Evolutionary conservation across 1,140 invertebrate species (phyloP).

Genomic region (Apis cerana): DNA sequence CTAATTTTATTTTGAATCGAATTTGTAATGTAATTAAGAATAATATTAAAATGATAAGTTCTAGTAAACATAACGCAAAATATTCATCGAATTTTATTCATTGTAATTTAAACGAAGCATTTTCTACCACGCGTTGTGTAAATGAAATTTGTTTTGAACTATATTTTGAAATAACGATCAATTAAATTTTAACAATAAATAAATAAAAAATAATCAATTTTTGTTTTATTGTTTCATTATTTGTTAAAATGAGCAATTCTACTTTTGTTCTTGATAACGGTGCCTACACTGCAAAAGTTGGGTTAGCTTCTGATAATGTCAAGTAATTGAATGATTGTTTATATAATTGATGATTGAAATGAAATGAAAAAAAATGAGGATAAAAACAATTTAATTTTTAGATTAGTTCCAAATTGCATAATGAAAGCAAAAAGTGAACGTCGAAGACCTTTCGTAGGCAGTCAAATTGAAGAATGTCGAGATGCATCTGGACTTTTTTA

Average conservation of each 20-base stretch:
- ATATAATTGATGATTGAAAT: constrained; percentile 7
- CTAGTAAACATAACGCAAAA: neutral
- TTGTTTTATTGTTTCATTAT: neutral
- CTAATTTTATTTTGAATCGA: too few relatives aligned
- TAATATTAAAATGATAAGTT: neutral
- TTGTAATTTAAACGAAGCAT: neutral
- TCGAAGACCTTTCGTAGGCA: constrained; percentile 95
- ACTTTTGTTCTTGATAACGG: constrained; percentile 93
- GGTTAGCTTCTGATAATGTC: constrained; percentile 86
- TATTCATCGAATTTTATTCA: too few relatives aligned
- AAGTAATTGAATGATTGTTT: constrained; percentile 79
- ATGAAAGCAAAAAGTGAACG: constrained; percentile 99
- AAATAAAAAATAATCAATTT: neutral
- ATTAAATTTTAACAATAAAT: neutral
- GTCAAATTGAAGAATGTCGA: constrained; percentile 97
- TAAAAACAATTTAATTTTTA: constrained; percentile 68
- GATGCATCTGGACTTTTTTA: constrained; percentile 97
- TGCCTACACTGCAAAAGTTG: constrained; percentile 91
- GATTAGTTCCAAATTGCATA: constrained; percentile 96
- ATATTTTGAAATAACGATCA: neutral
- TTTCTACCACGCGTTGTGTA: neutral
- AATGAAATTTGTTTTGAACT: neutral
- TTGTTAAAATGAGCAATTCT: constrained; percentile 65
- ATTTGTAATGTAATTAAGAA: too few relatives aligned
- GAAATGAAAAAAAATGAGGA: neutral